Conservation (phyloP, 2,113 vertebrate species). For the Lycaon pictus region DNA sequence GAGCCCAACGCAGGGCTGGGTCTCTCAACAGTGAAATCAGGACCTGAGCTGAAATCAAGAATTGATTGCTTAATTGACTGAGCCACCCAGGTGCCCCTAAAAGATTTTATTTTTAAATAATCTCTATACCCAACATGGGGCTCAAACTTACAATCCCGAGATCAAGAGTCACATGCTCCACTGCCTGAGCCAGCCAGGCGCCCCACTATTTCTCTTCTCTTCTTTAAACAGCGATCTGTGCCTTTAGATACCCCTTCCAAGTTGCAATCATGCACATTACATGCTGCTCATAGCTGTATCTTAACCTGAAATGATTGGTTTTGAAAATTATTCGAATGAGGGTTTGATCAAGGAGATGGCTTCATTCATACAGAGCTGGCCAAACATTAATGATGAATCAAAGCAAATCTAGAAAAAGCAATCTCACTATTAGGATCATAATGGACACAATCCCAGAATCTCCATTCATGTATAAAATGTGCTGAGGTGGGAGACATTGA, state of each 20-base stretch:
- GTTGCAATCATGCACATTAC: background rate
- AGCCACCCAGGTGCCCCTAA: background rate
- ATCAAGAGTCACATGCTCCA: background rate
- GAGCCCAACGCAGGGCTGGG: too few relatives aligned
- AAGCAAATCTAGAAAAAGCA: background rate
- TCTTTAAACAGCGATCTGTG: background rate
- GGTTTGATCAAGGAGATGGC: background rate
- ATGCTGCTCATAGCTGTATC: background rate
- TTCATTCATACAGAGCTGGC: background rate
- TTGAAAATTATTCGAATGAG: slow-evolving; percentile 14
- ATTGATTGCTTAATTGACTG: too few relatives aligned
- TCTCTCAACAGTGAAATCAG: too few relatives aligned
- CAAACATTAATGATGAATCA: background rate
- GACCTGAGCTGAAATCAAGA: too few relatives aligned
- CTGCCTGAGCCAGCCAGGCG: background rate
- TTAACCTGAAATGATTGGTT: background rate
- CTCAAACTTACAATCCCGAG: background rate
- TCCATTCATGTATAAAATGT: background rate
- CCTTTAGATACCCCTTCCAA: background rate
- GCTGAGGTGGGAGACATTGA: background rate
- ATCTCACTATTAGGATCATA: background rate
- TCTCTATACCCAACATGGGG: background rate
- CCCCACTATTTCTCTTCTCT: background rate
- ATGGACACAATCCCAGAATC: background rate
- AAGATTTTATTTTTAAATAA: background rate